These are phyloP conservation scores for Saiga tatarica DNA, from an alignment of 2,113 vertebrate species.

Conservation along the genomic window DNA sequence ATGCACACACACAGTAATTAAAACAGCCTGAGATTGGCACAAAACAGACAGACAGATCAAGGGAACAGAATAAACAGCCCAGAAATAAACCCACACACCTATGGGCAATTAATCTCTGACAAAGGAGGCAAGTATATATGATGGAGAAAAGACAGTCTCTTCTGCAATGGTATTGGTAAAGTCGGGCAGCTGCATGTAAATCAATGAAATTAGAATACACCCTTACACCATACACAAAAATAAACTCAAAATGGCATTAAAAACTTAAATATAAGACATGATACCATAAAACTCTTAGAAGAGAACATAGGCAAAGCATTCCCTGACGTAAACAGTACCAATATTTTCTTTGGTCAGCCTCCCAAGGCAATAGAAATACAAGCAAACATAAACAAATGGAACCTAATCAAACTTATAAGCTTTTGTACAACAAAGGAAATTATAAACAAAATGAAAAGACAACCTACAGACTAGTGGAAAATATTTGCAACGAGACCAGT, in stretches of 20 bases:
- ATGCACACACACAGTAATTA: background rate
- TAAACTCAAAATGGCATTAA: background rate
- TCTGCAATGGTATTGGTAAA: background rate
- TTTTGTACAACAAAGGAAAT: background rate
- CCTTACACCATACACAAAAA: background rate
- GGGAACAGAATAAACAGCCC: background rate
- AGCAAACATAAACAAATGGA: background rate
- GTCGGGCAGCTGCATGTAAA: background rate
- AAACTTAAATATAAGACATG: background rate
- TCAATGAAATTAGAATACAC: background rate
- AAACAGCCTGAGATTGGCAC: background rate
- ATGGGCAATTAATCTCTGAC: background rate
- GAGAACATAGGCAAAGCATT: background rate
- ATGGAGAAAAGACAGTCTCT: background rate
- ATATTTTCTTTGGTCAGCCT: background rate
- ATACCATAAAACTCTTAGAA: background rate
- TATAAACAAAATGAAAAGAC: background rate
- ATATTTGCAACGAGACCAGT: background rate
- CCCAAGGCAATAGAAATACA: background rate
- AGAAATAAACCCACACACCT: background rate
- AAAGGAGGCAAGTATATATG: background rate
- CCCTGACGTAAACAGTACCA: background rate
- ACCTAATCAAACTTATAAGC: background rate
- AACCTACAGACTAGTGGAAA: background rate
- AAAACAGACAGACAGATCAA: background rate